These are phyloP conservation scores for Leucophora obtusa DNA, from an alignment of 2,888 invertebrate genomes.

Conservation along the genomic window DNA sequence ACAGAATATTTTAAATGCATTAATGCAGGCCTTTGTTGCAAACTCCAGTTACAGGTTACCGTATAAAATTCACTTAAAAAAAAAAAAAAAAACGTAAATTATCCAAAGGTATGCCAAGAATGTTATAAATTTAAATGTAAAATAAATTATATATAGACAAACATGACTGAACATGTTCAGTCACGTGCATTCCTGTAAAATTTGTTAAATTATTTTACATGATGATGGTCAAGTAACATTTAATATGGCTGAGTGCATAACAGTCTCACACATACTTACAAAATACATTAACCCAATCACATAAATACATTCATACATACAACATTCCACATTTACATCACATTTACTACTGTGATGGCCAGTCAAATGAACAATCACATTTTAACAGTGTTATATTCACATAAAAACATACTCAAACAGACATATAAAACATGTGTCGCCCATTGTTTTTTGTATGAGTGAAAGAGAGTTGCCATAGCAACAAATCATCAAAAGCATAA, in stretches of 20 bases:
- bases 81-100: background rate
- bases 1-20: too few relatives aligned
- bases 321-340: slow-evolving; percentile 32
- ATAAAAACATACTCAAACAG: slow-evolving; percentile 12
- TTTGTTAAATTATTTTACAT: slow-evolving; percentile 61
- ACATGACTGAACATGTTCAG: slow-evolving; percentile 63
- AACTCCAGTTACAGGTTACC: too few relatives aligned
- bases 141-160: slow-evolving; percentile 40
- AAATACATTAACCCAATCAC: too few relatives aligned
- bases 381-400: slow-evolving; percentile 37
- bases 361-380: slow-evolving; percentile 61
- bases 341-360: slow-evolving; percentile 47
- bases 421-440: slow-evolving; percentile 43
- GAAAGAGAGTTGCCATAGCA: slow-evolving; percentile 69
- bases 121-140: slow-evolving; percentile 59
- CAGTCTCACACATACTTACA: slow-evolving; percentile 17
- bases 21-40: too few relatives aligned
- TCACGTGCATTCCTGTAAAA: slow-evolving; percentile 63
- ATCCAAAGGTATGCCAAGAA: slow-evolving; percentile 52
- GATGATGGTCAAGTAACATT: slow-evolving; percentile 63
- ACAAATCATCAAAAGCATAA: slow-evolving; percentile 73
- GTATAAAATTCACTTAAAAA: background rate
- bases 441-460: slow-evolving; percentile 17
- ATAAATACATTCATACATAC: background rate
- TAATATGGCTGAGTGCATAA: slow-evolving; percentile 56